Base-by-base conservation (phyloP, 2,113 vertebrate species). In the Todiramphus saurophagus region DNA sequence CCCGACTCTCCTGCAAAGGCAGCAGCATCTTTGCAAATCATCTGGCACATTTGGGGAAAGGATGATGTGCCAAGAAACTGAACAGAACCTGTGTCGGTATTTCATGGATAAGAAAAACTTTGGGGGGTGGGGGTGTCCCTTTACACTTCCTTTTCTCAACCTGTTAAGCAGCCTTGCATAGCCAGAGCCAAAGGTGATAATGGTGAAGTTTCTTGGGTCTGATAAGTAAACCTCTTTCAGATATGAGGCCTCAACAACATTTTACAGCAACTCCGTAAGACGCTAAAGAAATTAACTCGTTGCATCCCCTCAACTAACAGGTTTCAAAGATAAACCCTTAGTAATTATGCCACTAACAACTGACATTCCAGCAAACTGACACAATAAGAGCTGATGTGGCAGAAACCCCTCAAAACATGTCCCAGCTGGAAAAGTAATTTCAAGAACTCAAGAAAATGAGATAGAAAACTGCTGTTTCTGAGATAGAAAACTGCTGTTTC, bases 361-460 rank as follows among this genome's bases (percentile, higher is more conserved):
- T 56, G 23, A 95, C 64, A 20, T 63, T 84, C 15, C 77, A 83
- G 21, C 16, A 72, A 70, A 72, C 9, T 78, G 66, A 37, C 46
- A 37, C 23, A 39, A 81, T 7, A 82, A 64, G 11, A 64, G 16
- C 10, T 72, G 66, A 89, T 87, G 60, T 89, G 35, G 43, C 58
- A 78, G 27, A 96, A 95, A 68, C 14, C 2, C 20, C 39, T 56
- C 48, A 68, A 79, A 94, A 84, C 11, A 25, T 13, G 64, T 43
- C 39, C 39, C 33, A 72, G 33, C 33, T 84, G 82, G 78, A 89
- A 93, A 95, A 93, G 87, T 50, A 82, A 91, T 94, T 85, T 84
- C 70, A 77, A 82, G 66, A 93, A 75, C 53, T 78, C 7, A 16
- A 74, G 89, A 72, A 93, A 96, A 95, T 68, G 46, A 83, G 85